A percentile compares a stretch with the other conserved stretches of the same genome.
These are phyloP conservation scores for Diogma glabrata DNA, from an alignment of 2,888 invertebrate genomes.

Conservation along the genomic window DNA sequence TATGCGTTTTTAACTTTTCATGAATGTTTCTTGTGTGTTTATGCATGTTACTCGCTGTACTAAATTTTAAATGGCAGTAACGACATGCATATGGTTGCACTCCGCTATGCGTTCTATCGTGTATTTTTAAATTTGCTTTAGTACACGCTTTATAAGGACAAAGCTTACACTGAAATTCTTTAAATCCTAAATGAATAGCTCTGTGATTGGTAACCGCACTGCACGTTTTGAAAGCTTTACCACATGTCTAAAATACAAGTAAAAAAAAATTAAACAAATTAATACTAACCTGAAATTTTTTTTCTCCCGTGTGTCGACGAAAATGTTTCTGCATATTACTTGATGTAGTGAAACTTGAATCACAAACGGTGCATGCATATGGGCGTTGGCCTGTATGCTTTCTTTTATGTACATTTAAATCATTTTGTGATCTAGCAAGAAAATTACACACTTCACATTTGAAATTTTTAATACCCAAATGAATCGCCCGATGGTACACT, in stretches of 20 bases:
- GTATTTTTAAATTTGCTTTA: slow-evolving; percentile 19
- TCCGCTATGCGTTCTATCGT: slow-evolving; percentile 18
- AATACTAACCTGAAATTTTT: slow-evolving; percentile 18
- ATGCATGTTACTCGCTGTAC: slow-evolving; percentile 19
- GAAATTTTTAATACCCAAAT: slow-evolving; percentile 16
- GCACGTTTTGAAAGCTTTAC: slow-evolving; percentile 19
- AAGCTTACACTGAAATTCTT: slow-evolving; percentile 17
- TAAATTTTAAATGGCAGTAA: slow-evolving; percentile 18
- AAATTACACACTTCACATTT: slow-evolving; percentile 17
- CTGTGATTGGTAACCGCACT: slow-evolving; percentile 19
- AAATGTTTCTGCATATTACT: slow-evolving; percentile 19
- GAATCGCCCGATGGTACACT: slow-evolving; percentile 17
- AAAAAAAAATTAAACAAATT: slow-evolving; percentile 10
- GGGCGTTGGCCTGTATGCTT: slow-evolving; percentile 17
- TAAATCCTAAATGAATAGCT: slow-evolving; percentile 17
- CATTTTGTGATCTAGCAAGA: slow-evolving; percentile 16
- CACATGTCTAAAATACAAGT: slow-evolving; percentile 15
- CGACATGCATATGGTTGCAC: slow-evolving; percentile 18
- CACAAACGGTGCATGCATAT: slow-evolving; percentile 16
- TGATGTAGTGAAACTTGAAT: slow-evolving; percentile 17
- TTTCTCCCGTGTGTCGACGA: slow-evolving; percentile 18
- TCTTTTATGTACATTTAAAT: slow-evolving; percentile 18
- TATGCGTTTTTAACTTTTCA: slow-evolving; percentile 17
- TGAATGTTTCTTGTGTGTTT: slow-evolving; percentile 20
- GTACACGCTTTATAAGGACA: slow-evolving; percentile 17